Conservation (phyloP, 2,113 vertebrate genomes). For the Phyllostomus discolor region DNA sequence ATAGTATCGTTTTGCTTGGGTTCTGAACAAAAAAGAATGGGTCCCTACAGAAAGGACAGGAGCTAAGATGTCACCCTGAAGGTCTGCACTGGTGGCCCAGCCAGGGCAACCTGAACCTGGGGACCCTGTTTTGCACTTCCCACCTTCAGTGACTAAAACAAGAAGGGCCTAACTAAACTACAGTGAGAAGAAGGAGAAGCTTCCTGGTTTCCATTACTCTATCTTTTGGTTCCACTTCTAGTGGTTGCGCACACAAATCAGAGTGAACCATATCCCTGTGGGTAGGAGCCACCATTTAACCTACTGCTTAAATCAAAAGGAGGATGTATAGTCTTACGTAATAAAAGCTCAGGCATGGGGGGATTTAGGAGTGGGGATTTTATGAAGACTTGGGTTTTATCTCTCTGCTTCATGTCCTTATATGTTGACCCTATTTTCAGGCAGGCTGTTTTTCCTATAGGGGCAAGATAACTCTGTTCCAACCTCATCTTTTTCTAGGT, state of each 20-base stretch:
- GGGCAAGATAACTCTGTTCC: not conserved
- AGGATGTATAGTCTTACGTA: not conserved
- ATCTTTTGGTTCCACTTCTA: not conserved
- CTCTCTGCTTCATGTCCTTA: not conserved
- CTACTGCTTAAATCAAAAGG: not conserved
- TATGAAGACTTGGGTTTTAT: not conserved
- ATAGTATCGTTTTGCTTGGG: not conserved
- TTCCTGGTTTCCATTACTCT: not conserved
- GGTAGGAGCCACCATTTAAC: not conserved
- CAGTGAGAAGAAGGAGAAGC: not conserved
- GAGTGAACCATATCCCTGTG: not conserved
- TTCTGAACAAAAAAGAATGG: not conserved
- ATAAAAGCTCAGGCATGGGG: not conserved
- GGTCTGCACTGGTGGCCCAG: not conserved
- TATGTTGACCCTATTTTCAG: not conserved
- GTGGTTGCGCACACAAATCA: not conserved
- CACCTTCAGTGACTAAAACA: not conserved
- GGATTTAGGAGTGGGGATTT: not conserved
- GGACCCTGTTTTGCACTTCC: not conserved
- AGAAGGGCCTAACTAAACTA: not conserved
- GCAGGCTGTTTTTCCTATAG: not conserved
- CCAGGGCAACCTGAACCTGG: not conserved
- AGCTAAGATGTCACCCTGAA: not conserved
- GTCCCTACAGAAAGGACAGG: not conserved
- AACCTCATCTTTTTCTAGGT: not conserved